Base-by-base conservation (phyloP, 64 coral and sea anemone genomes). In the Cladopsammia gracilis region DNA sequence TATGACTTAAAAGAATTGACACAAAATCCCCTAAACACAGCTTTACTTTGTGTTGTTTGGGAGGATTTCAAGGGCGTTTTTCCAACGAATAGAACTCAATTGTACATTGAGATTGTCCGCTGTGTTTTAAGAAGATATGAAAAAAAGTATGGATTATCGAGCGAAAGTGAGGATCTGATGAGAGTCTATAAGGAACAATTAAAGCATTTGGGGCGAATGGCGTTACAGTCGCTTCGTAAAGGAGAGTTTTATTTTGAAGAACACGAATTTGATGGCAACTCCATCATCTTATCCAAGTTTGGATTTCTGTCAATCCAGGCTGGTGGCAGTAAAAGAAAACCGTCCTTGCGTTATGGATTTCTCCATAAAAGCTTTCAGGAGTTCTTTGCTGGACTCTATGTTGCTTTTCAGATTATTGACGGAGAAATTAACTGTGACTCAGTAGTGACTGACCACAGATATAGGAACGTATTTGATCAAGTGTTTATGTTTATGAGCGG, bases 311-410 rank as follows among this genome's bases (percentile, higher is more conserved):
- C 26, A n/a, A 19, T 51, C 44, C 47, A 68, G 49, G 44, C 26
- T 6, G 68, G 34, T 45, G 42, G 68, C 44, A 6, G 23, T 2
- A 69, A 51, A 3, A 50, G 34, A 6, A 52, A 10, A 0, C 62
- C 24, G 19, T 16, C 16, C 1, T 25, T n/a, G 18, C 49, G 44
- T 16, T 86, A 65, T 22, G 19, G 12, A 10, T 86, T 86, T 69
- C 51, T 46, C 2, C 82, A 86, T 47, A 86, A 69, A 48, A 69
- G 26, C 10, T 86, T 86, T 49, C 82, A 86, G 59, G 82, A 86
- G 43, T 86, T 68, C 14, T 86, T 86, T 86, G 13, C 82, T 10
- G 82, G 61, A 19, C 47, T 49, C 26, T 86, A 68, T 65, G 44
- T 86, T 49, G 62, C 68, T 50, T 6, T 6, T 47, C 43, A 48